Base-by-base conservation (phyloP, 2,888 invertebrate genomes). In the Ptilodon capucinus region DNA sequence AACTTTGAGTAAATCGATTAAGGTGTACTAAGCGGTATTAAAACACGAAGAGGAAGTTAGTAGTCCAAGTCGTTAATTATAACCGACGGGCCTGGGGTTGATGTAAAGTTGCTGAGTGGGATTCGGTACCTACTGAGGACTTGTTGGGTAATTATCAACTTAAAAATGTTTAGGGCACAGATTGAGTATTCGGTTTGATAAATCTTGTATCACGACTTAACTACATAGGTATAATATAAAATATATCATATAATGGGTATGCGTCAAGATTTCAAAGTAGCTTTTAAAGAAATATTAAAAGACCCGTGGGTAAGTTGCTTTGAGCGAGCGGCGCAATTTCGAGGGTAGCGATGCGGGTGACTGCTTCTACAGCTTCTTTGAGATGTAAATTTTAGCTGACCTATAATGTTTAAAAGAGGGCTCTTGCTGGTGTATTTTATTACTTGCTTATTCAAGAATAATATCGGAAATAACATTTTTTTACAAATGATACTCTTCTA, bases 331-430 rank as follows among this genome's bases (percentile, higher is more conserved):
- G n/a, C n/a, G n/a, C 28, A 28, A 28, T 28, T 28, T 4, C n/a
- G 28, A 28, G n/a, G 2, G n/a, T n/a, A 44, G 46, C 42, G 48
- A 9, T 46, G 46, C 42, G 48, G n/a, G 44, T 2, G 19, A 19
- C 14, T 39, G 59, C 57, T 65, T 57, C 49, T 61, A 60, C 58
- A 56, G 58, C 55, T 69, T 70, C 77, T 81, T 80, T 79, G 81
- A 79, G 69, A 82, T 81, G 79, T 74, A 78, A 81, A 74, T 74
- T 64, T 60, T 74, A 59, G 67, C 68, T 65, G 64, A 74, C 70
- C 64, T 74, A 78, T 76, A 74, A 71, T 79, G 81, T 78, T 79
- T 76, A 64, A 68, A 63, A 67, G 54, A 67, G 70, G 61, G 64
- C 62, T 68, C 66, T 60, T 68, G 61, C 3, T 17, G 17, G 17